Evolutionary conservation across 2,113 vertebrate genomes (phyloP), one percentile per base, ranked within the genome.

Genomic region (Osmerus eperlanus): DNA sequence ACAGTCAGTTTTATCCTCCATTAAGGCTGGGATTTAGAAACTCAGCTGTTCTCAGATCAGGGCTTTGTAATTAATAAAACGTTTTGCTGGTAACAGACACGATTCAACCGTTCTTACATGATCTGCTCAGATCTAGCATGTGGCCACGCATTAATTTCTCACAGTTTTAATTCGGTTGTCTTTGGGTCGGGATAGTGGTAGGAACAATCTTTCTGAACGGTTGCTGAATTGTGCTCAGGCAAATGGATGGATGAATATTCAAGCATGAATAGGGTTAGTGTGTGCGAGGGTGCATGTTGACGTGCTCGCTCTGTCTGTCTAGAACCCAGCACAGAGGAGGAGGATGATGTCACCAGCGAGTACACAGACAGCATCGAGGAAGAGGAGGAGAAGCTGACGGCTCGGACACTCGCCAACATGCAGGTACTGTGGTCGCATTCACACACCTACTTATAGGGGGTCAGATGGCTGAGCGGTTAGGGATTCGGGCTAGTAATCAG

Each of bases 301-400:
- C 51, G 18, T 36, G 3, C 55, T n/a, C 11, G 12, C 51, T n/a
- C 59, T 72, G 16, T 69, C 66, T 85, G 75, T 68, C 3, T 76
- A 97, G 96, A 90, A 60, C 81, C 86, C 68, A 87, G 83, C 66
- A 71, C 85, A 14, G 91, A 89, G 19, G 85, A 84, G 0, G 86
- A 87, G 0, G 90, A 90, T 1, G 90, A 90, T 19, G 53, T 76
- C 1, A 90, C 83, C 78, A 91, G 88, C 12, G 90, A 89, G 65
- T 92, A 91, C 80, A 85, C 89, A 0, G 83, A 90, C 78, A 92
- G 90, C 53, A 78, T 85, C 0, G 92, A 95, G 71, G 91, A 94
- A 70, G 92, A 94, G 1, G 88, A 91, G 67, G 80, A 47, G 32
- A 23, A 23, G 1, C 75, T 72, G 19, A 84, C 80, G 13, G 76